phyloP scores from a whole-genome alignment of 2,797 vertebrate genomes.

The Manis javanica region DNA sequence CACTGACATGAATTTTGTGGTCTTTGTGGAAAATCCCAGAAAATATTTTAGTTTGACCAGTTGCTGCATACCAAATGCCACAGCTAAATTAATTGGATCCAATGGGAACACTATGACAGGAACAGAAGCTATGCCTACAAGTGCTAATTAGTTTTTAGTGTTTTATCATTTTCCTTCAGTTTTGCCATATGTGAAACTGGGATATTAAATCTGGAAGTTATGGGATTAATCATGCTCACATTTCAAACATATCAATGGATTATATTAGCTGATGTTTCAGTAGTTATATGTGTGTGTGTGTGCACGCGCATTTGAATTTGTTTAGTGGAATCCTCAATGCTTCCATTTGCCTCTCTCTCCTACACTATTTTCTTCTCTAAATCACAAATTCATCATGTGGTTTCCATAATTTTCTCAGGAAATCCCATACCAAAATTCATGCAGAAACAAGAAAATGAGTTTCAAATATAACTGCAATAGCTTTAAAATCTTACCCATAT shows the following conservation, averaged over 20 bases:
- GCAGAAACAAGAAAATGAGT: not conserved
- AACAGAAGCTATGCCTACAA: not conserved
- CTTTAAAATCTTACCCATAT: not conserved
- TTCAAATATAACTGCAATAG: not conserved
- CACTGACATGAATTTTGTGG: not conserved
- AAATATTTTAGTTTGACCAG: not conserved
- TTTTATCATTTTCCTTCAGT: not conserved
- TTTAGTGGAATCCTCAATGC: not conserved
- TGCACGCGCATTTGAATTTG: too few relatives aligned
- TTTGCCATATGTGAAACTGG: not conserved
- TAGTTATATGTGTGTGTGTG: not conserved
- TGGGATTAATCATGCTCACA: not conserved
- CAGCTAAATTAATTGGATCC: not conserved
- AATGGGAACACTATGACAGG: not conserved
- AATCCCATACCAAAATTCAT: not conserved
- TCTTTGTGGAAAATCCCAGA: not conserved
- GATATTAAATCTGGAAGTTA: not conserved
- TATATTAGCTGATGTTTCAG: not conserved
- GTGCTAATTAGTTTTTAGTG: not conserved
- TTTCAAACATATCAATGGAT: not conserved
- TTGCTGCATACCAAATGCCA: not conserved
- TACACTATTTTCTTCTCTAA: not conserved
- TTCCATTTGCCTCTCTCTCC: not conserved
- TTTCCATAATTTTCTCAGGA: not conserved
- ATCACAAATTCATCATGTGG: not conserved